phyloP scores from a whole-genome alignment of 37 sponge, comb jelly and placozoan genomes.

The Chondrosia reniformis region DNA sequence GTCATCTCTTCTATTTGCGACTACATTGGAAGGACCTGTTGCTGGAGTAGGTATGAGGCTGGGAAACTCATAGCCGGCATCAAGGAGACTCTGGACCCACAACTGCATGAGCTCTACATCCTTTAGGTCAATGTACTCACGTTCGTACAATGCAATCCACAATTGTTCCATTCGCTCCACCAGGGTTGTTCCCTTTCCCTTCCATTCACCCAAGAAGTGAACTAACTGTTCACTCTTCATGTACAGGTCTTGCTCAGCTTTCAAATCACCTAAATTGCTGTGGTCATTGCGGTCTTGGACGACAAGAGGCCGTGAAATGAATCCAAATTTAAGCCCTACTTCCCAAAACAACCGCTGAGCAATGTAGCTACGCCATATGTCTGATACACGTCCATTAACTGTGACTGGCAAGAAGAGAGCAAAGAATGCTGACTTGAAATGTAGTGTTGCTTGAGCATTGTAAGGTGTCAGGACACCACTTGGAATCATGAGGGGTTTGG shows the following conservation, averaged over 20 bases:
- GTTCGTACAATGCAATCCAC: slow-evolving; percentile 42
- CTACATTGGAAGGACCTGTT: not conserved
- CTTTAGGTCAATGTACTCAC: slow-evolving; percentile 20
- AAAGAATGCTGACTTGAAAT: slow-evolving; percentile 31
- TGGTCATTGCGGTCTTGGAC: slow-evolving; percentile 47
- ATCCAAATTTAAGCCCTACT: slow-evolving; percentile 30
- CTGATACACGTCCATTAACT: slow-evolving; percentile 39
- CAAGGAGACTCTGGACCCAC: slow-evolving; percentile 32
- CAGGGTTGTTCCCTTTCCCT: slow-evolving; percentile 24
- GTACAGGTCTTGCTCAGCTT: slow-evolving; percentile 46
- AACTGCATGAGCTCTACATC: slow-evolving; percentile 37
- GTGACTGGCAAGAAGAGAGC: slow-evolving; percentile 51
- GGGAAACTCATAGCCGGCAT: slow-evolving; percentile 33
- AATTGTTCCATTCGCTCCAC: slow-evolving; percentile 34
- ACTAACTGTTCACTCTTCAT: slow-evolving; percentile 37
- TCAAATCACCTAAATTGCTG: slow-evolving; percentile 30
- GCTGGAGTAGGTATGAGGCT: not conserved
- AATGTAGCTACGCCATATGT: slow-evolving; percentile 64
- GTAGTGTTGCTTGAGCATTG: slow-evolving; percentile 58
- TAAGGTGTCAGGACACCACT: slow-evolving; percentile 43
- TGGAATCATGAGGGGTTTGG: slow-evolving; percentile 28
- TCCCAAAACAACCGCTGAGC: slow-evolving; percentile 48
- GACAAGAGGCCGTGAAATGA: slow-evolving; percentile 33
- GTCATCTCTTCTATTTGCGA: not conserved
- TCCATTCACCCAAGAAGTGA: slow-evolving; percentile 30